These are phyloP conservation scores for Nymphalis urticae DNA, from an alignment of 2,888 invertebrate species.

Conservation along the genomic window DNA sequence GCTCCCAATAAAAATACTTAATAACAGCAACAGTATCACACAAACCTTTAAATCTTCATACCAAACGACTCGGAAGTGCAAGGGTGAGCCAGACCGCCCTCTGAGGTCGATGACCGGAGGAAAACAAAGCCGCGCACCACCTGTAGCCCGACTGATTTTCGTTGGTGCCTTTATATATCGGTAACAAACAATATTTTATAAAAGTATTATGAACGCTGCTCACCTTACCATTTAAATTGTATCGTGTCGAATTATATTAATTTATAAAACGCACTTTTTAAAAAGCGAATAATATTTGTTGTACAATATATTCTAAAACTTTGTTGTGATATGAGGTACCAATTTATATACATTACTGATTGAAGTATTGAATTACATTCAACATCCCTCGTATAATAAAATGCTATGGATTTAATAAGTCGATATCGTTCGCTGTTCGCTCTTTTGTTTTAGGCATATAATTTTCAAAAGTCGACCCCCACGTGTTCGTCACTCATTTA, in stretches of 20 bases:
- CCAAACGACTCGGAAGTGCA: constrained; percentile 40
- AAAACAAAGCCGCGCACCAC: constrained; percentile 67
- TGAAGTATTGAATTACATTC: not conserved
- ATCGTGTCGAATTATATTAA: too few species aligned
- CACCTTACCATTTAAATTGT: not conserved
- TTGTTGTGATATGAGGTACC: too few species aligned
- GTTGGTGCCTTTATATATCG: constrained; percentile 18
- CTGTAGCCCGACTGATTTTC: constrained; percentile 52
- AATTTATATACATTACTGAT: too few species aligned
- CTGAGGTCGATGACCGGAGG: constrained; percentile 67
- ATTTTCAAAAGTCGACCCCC: constrained; percentile 24
- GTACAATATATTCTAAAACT: too few species aligned
- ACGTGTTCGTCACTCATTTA: constrained; percentile 34
- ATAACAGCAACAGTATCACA: not conserved
- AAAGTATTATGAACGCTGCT: not conserved
- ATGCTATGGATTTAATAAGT: not conserved
- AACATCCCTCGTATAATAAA: not conserved
- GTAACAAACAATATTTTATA: constrained; percentile 7
- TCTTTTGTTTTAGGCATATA: constrained; percentile 23
- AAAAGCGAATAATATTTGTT: too few species aligned
- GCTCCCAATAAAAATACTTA: not conserved
- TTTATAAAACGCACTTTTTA: too few species aligned
- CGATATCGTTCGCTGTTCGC: not conserved
- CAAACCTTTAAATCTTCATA: constrained; percentile 29
- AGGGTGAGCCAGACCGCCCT: constrained; percentile 69